phyloP scores from a whole-genome alignment of 2,797 vertebrate species.

The Malurus leucopterus region DNA sequence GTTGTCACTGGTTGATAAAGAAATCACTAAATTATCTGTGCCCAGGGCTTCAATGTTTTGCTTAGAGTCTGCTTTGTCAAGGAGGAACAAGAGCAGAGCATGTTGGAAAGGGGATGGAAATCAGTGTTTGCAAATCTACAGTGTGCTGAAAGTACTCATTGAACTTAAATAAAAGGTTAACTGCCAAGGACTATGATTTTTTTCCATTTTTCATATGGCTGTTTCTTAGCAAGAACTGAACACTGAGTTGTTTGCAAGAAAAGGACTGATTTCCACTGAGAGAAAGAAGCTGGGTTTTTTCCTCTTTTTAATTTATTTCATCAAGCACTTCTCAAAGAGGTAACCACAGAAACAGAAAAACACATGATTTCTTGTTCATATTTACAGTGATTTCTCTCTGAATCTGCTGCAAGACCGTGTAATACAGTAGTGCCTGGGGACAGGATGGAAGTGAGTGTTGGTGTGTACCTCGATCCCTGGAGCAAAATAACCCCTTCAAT shows the following conservation, averaged over 20 bases:
- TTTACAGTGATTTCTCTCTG: background rate
- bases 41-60: background rate
- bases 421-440: background rate
- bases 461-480: background rate
- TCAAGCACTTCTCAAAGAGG: background rate
- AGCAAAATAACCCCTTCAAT: slow-evolving; percentile 5
- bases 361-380: background rate
- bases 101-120: background rate
- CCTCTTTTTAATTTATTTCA: background rate
- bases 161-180: background rate
- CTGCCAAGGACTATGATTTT: background rate
- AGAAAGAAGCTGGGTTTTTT: background rate
- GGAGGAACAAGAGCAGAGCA: background rate
- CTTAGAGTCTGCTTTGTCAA: background rate
- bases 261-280: background rate
- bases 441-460: background rate
- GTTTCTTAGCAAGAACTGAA: background rate
- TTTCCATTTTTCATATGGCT: background rate
- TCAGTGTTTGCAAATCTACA: background rate
- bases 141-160: background rate
- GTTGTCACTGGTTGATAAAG: background rate
- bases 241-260: background rate
- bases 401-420: background rate
- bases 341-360: slow-evolving; percentile 9
- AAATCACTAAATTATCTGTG: background rate